These are phyloP conservation scores for Elanoides forficatus DNA, from an alignment of 2,113 vertebrate genomes.

Conservation along the genomic window DNA sequence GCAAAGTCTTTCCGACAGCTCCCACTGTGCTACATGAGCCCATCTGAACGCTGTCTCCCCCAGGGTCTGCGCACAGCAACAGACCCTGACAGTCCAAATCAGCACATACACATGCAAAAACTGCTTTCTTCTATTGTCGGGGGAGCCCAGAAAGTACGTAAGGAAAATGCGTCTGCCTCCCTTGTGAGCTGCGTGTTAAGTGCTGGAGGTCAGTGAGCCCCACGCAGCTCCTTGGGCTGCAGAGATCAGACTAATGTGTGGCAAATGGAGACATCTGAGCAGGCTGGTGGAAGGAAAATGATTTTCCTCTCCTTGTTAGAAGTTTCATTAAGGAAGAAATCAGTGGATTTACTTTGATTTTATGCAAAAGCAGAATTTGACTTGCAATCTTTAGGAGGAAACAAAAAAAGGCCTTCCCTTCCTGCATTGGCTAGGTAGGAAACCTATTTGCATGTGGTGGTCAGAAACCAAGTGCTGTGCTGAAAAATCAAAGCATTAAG, in stretches of 20 bases:
- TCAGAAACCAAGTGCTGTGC: neutral
- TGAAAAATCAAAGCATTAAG: neutral
- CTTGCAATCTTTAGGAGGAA: neutral
- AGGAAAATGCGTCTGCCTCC: neutral
- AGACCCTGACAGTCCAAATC: neutral
- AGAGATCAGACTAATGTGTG: neutral
- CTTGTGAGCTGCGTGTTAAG: neutral
- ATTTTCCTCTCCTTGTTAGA: neutral
- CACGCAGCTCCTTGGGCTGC: fast-evolving
- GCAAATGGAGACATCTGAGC: neutral
- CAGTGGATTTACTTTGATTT: neutral
- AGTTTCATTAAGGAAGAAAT: neutral
- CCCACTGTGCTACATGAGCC: neutral
- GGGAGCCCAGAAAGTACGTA: neutral
- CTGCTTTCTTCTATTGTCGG: neutral
- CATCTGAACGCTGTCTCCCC: neutral
- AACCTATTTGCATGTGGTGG: too few species aligned
- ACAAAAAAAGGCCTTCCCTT: neutral
- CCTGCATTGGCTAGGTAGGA: neutral
- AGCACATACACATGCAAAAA: neutral
- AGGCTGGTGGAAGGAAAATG: neutral
- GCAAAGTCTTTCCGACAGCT: neutral
- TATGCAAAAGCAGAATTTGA: neutral
- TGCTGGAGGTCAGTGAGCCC: neutral
- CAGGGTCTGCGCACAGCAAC: fast-evolving